Base-by-base conservation (phyloP, 1,140 invertebrate genomes). In the Neuroterus valhalla region DNA sequence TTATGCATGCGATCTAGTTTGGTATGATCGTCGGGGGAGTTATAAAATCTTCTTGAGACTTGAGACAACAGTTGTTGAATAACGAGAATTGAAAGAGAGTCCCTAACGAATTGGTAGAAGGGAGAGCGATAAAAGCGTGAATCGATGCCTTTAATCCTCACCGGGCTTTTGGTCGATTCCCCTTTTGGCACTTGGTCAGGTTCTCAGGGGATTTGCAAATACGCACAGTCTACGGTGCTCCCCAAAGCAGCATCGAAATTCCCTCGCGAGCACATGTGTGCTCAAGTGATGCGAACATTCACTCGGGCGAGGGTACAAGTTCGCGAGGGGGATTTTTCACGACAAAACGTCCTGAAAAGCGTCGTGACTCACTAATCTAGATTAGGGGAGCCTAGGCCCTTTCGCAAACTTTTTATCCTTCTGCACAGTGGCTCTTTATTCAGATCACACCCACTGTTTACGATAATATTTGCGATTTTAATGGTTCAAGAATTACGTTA, bases 11-110 rank as follows among this genome's bases (percentile, higher is more conserved):
- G 31, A 38, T 1, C 31, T 8, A 52, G 11, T 62, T 38, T 62
- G 12, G n/a, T 15, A n/a, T n/a, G 31, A 62, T 62, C 31, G 23
- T 26, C 14, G 23, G 15, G 55, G 55, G 55, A 62, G 55, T 62
- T 62, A 62, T 62, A 31, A 62, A 62, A 62, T 62, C 26, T 62
- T 62, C n/a, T 62, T 31, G 26, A 38, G 3, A n/a, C 31, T 62
- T 62, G 55, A 62, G 12, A n/a, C 31, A 62, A 62, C 55, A 62
- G 55, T 62, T 62, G 55, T 62, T 62, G 55, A 62, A 31, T 62
- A 62, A 31, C 55, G 55, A 62, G 31, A 38, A 38, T 8, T 38
- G 31, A 10, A 31, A n/a, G 55, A n/a, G 5, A 62, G 23, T 62
- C 52, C 52, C 52, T 26, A 26, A 55, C 26, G 55, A 62, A 31